A percentile compares a stretch with the other conserved stretches of the same genome.
Evolutionary conservation across 2,113 vertebrate species (phyloP).

Genomic region (Epinephelus lanceolatus): DNA sequence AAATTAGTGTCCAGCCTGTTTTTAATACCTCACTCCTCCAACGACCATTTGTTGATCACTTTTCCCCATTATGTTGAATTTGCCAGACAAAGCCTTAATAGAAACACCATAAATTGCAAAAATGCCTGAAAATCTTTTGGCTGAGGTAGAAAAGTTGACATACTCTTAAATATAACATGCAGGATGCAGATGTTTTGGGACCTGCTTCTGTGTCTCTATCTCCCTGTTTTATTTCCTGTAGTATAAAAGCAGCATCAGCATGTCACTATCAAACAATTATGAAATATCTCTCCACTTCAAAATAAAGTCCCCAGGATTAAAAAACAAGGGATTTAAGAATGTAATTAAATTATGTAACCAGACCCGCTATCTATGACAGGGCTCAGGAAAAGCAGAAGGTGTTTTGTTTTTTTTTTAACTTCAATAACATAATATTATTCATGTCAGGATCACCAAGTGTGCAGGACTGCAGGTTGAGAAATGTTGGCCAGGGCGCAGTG

Average conservation of each 20-base stretch:
- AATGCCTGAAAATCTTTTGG: neutral
- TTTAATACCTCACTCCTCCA: no score
- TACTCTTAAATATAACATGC: neutral
- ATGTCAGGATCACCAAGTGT: constrained; percentile 1
- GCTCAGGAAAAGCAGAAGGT: neutral
- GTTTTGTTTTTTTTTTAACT: neutral
- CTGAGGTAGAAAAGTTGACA: neutral
- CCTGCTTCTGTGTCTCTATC: neutral
- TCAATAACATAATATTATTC: no score
- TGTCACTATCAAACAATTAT: neutral
- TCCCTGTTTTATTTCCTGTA: neutral
- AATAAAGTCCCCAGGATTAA: neutral
- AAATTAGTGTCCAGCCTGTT: no score
- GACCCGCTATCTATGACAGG: no score
- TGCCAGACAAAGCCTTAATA: no score
- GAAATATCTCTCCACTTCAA: constrained; percentile 1
- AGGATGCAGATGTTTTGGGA: neutral
- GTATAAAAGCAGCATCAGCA: neutral
- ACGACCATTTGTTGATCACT: no score
- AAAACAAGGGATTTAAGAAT: neutral
- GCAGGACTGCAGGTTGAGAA: neutral
- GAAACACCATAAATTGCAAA: neutral
- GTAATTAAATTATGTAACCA: neutral
- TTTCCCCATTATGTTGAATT: no score
- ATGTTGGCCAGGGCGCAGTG: neutral